These are phyloP conservation scores for Sesamia nonagrioides DNA, from an alignment of 1,140 invertebrate genomes.

Conservation along the genomic window DNA sequence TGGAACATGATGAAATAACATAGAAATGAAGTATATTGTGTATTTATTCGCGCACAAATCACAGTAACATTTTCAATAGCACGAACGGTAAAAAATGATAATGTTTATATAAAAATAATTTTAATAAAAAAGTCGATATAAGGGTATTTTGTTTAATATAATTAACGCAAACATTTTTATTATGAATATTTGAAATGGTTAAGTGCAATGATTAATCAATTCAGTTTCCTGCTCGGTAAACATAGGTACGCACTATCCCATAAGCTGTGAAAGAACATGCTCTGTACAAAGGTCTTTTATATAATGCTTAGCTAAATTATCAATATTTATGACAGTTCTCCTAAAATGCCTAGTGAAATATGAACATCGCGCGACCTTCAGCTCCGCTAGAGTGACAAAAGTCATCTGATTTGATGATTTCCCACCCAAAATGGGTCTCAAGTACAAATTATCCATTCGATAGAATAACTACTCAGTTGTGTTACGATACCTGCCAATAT, in stretches of 20 bases:
- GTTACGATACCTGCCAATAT: conserved; percentile 29
- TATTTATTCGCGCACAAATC: background rate
- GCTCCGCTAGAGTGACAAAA: too few species aligned
- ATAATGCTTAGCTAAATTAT: background rate
- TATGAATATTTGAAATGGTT: conserved; percentile 2
- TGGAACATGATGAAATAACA: too few species aligned
- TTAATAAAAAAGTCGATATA: too few species aligned
- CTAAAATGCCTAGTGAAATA: conserved; percentile 6
- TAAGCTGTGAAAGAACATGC: background rate
- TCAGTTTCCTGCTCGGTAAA: background rate
- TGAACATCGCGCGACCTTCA: too few species aligned
- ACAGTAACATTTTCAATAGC: background rate
- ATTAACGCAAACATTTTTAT: background rate
- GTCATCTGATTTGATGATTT: too few species aligned
- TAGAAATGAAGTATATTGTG: background rate
- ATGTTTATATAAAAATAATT: conserved; percentile 18
- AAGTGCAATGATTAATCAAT: background rate
- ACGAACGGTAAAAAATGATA: background rate
- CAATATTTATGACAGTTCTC: background rate
- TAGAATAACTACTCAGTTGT: conserved; percentile 7
- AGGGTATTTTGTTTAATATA: conserved; percentile 21
- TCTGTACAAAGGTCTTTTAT: background rate
- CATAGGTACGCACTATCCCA: background rate
- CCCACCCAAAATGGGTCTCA: too few species aligned
- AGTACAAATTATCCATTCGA: too few species aligned